Evolutionary conservation across 2,797 vertebrate species (phyloP), one percentile per base, ranked within the genome.

Genomic region (Emys orbicularis): DNA sequence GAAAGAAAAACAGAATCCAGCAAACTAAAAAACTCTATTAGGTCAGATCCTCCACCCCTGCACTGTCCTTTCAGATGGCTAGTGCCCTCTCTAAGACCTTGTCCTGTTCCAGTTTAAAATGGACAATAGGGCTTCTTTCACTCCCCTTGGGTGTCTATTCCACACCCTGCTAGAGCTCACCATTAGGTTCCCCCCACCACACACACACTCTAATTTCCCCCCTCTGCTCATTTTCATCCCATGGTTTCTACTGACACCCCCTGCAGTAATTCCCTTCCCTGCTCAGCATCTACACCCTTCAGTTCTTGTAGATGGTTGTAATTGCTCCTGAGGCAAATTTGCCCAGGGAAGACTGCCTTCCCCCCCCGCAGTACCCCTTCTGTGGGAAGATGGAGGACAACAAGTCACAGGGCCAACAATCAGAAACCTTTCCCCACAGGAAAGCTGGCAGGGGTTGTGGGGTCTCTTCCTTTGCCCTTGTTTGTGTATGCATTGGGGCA

Each of bases 1-100:
- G 15, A 13, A 44, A 53, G 15, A 27, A 65, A 81, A 44, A 19
- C 44, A 3, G 6, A 83, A 84, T 57, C 4, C 8, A 41, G 23
- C 59, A 8, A 4, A 10, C 53, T 53, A 2, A 0, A 31, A 16
- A 1, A 23, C 21, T 91, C 74, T 34, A 27, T 27, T 47, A 52
- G 34, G 37, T 65, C 23, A 57, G 3, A 47, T 86, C 37, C 81
- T 52, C 34, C 56, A 34, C 79, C 6, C 41, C 61, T 49, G 59
- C 76, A 25, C 37, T 12, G 5, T n/a, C 68, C 68, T 41, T 10
- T 3, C 5, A 5, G 68, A 41, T 41, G 12, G 68, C 12, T 41
- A 41, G 37, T 74, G 59, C 15, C 59, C 59, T 74, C 37, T 44
- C 37, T 12, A 12, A 41, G 41, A 19, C 10, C 41, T 34, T 34